phyloP scores from a whole-genome alignment of 2,888 invertebrate genomes.

The Cancer borealis region DNA sequence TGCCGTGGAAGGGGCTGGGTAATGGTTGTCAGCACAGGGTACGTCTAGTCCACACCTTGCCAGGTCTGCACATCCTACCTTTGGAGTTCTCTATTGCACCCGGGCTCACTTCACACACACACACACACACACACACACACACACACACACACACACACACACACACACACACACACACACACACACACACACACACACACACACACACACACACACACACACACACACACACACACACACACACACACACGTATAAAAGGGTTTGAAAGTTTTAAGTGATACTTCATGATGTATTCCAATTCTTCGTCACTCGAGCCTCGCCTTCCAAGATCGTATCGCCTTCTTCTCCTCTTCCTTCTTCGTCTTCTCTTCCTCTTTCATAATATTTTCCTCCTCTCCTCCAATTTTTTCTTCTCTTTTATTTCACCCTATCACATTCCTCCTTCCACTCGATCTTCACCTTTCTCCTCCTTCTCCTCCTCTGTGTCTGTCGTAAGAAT shows the following conservation, averaged over 20 bases:
- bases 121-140: too few relatives aligned
- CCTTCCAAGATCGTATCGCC: neutral
- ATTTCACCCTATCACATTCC: neutral
- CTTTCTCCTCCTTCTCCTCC: neutral
- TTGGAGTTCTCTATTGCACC: too few relatives aligned
- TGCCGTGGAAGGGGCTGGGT: neutral
- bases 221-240: neutral
- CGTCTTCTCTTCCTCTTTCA: too few relatives aligned
- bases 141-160: too few relatives aligned
- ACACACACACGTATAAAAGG: neutral
- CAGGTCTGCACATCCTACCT: too few relatives aligned
- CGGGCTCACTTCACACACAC: too few relatives aligned
- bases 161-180: constrained; percentile 1
- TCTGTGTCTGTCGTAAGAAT: neutral
- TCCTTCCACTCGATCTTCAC: neutral
- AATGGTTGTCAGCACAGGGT: neutral
- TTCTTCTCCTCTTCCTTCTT: neutral
- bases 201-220: constrained; percentile 25
- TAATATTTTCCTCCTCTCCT: neutral
- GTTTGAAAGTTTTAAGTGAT: neutral
- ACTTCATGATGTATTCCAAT: neutral
- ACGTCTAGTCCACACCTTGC: too few relatives aligned
- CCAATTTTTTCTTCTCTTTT: neutral
- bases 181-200: constrained; percentile 17
- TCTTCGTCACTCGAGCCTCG: neutral